Base-by-base conservation (phyloP, 2,888 invertebrate genomes). In the Acheta domesticus region DNA sequence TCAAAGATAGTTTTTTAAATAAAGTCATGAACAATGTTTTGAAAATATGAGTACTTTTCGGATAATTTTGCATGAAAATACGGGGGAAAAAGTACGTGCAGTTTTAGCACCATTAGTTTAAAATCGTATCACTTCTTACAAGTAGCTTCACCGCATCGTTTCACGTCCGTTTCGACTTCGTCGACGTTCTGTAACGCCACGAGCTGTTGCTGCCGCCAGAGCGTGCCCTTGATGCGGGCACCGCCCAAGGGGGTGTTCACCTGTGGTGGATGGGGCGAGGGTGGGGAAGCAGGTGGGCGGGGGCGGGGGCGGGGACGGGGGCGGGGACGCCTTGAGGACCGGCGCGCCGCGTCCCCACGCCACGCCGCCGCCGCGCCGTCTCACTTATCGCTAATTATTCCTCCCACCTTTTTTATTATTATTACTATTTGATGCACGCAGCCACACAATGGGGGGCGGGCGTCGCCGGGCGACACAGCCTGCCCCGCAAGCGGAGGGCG, bases 371-470 rank as follows among this genome's bases (percentile, higher is more conserved):
- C 36, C 36, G 36, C 36, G 36, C 16, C 62, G n/a, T n/a, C 62
- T 62, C 62, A 62, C 62, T 62, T 62, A 62, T 62, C 62, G 62
- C 62, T 62, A 62, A 62, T 62, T 62, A 62, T 62, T 62, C 62
- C 62, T 62, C 62, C 62, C 62, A 62, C 62, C 62, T 62, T 62
- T 62, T 62, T 62, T 62, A 62, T 62, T 62, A 62, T 62, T 62
- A 62, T 62, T 62, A 62, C 62, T 62, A 62, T 62, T 62, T 62
- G 62, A 62, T 62, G 62, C 62, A 62, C 62, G 62, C 62, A 62
- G 62, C 62, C n/a, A 62, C 62, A 62, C 62, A 62, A 62, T 62
- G 62, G 62, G 62, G 12, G 62, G 62, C 62, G 62, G 62, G 62
- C 62, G 62, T 19, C 62, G 62, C 62, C 62, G 14, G 62, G 8